Base-by-base conservation (phyloP, 2,113 vertebrate species). In the Danionella cerebrum region DNA sequence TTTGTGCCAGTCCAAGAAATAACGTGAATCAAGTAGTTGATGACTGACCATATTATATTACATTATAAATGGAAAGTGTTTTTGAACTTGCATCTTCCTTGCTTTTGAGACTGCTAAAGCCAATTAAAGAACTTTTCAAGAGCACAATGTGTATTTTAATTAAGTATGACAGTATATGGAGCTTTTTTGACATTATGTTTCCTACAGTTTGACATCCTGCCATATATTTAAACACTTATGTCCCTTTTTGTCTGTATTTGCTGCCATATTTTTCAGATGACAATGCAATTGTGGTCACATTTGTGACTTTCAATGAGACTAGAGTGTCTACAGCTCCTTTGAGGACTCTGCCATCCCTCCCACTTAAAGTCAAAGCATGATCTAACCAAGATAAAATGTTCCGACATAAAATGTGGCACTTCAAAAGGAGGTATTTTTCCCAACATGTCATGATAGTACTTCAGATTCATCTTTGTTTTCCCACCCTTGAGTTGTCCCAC, bases 251-350 rank as follows among this genome's bases (percentile, higher is more conserved):
- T 65, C 38, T 27, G 66, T 48, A 14, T 42, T 39, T 22, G 39
- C 58, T 64, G 51, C 50, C 27, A 21, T 58, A 25, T 25, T 47
- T 47, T 13, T 41, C 31, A 62, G 53, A 65, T 65, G 70, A 69
- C 60, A 52, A 57, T 53, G 31, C 51, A 60, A 52, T 35, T 57
- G 55, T 64, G 69, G 72, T 74, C 45, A 42, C 47, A 24, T 38
- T 62, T 68, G 36, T 16, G 50, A 71, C 67, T 62, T 36, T 47
- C 24, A 44, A 45, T 51, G 69, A 67, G 55, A 72, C 63, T 33
- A 12, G 14, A 70, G 25, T 14, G 51, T 39, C 39, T 33, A 16
- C 6, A 27, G 16, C 13, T 31, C 53, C 52, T 72, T 65, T 74
- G 53, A 72, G 55, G 54, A 18, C 38, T 16, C 2, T 44, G 47